Evolutionary conservation across 1,140 invertebrate species (phyloP).

Genomic region (Pentalonia nigronervosa): DNA sequence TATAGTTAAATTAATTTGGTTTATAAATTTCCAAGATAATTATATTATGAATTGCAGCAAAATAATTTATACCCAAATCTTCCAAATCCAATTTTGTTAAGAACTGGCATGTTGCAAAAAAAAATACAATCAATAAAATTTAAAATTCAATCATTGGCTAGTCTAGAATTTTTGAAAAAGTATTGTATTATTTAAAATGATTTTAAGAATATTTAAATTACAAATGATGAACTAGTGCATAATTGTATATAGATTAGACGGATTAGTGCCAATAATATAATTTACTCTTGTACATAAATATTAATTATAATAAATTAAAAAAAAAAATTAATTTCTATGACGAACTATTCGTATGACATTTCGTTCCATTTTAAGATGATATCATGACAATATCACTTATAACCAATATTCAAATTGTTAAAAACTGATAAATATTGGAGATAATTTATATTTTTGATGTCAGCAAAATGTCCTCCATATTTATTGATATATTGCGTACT

Average conservation of each 20-base stretch:
- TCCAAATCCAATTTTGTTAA: background rate
- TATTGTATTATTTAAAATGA: background rate
- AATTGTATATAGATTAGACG: background rate
- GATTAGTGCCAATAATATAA: background rate
- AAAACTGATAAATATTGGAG: background rate
- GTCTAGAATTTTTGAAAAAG: background rate
- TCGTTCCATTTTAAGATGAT: background rate
- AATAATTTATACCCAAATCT: background rate
- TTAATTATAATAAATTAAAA: background rate
- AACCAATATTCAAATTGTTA: background rate
- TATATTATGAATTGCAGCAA: background rate
- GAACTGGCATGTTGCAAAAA: background rate
- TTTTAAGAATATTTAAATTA: background rate
- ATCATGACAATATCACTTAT: background rate
- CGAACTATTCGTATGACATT: background rate
- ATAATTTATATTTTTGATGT: constrained; percentile 28
- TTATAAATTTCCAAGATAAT: background rate
- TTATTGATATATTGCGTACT: constrained; percentile 11
- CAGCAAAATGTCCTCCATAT: background rate
- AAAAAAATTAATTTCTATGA: background rate
- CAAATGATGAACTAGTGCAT: background rate
- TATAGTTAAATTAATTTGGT: too few species aligned
- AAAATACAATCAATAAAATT: background rate
- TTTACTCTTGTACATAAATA: background rate
- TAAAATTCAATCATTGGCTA: background rate